phyloP scores from a whole-genome alignment of 1,140 invertebrate genomes.

The Tetramorium alpestre region DNA sequence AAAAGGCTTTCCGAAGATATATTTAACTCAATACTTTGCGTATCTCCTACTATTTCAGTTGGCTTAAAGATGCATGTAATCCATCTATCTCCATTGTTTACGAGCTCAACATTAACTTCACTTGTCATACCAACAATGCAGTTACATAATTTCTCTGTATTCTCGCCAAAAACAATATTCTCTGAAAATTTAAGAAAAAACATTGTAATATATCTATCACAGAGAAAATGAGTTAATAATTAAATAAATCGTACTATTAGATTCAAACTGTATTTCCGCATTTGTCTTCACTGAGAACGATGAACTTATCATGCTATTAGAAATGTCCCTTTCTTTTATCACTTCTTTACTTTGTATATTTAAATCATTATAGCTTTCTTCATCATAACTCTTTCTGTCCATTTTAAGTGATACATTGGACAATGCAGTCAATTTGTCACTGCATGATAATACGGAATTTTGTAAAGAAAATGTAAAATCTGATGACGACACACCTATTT shows the following conservation, averaged over 20 bases:
- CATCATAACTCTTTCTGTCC: background rate
- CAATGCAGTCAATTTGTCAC: background rate
- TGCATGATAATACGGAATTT: constrained; percentile 15
- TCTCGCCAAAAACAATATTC: constrained; percentile 72
- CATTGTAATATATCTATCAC: background rate
- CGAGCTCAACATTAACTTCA: constrained; percentile 77
- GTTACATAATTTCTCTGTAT: constrained; percentile 77
- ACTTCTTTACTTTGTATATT: constrained; percentile 26
- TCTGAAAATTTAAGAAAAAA: background rate
- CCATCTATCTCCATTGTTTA: constrained; percentile 81
- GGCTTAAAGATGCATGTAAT: constrained; percentile 76
- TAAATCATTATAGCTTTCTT: constrained; percentile 20
- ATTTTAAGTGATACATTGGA: background rate
- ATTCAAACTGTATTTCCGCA: constrained; percentile 6
- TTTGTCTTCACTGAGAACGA: background rate
- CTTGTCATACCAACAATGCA: constrained; percentile 78
- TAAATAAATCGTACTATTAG: constrained; percentile 50
- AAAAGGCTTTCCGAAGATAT: constrained; percentile 73
- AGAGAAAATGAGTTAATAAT: background rate
- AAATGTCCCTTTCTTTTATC: constrained; percentile 42
- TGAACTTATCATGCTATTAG: constrained; percentile 21
- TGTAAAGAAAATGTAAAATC: constrained; percentile 34
- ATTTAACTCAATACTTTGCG: constrained; percentile 76
- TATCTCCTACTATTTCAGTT: constrained; percentile 77
- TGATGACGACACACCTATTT: background rate